Conservation (phyloP, 2,888 invertebrate genomes). For the Rotaria macrura region DNA sequence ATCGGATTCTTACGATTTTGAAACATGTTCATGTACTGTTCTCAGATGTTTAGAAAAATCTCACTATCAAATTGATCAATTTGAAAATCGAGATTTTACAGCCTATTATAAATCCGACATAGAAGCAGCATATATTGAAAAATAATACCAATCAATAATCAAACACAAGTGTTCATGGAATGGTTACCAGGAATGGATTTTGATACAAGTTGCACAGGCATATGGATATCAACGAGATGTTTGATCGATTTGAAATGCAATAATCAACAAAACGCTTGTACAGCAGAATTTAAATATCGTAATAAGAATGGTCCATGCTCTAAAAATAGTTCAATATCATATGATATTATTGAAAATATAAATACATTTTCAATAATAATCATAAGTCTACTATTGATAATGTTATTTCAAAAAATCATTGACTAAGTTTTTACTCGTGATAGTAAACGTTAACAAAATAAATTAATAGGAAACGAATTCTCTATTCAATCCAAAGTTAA, state of each 20-base stretch:
- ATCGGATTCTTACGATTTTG: background rate
- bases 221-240: background rate
- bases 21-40: background rate
- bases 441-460: too few relatives aligned
- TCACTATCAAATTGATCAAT: background rate
- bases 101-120: background rate
- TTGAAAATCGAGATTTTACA: background rate
- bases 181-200: background rate
- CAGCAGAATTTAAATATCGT: background rate
- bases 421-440: background rate
- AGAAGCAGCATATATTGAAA: background rate
- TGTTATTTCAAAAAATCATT: background rate
- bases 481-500: too few relatives aligned
- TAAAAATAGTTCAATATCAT: background rate
- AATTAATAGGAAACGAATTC: too few relatives aligned
- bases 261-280: background rate
- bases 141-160: background rate
- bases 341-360: background rate
- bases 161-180: background rate
- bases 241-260: background rate
- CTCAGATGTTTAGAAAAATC: background rate
- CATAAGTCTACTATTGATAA: background rate
- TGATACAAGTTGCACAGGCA: background rate
- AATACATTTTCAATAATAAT: background rate
- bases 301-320: background rate